Base-by-base conservation (phyloP, 1,140 invertebrate species). In the Trachymyrmex cornetzi region DNA sequence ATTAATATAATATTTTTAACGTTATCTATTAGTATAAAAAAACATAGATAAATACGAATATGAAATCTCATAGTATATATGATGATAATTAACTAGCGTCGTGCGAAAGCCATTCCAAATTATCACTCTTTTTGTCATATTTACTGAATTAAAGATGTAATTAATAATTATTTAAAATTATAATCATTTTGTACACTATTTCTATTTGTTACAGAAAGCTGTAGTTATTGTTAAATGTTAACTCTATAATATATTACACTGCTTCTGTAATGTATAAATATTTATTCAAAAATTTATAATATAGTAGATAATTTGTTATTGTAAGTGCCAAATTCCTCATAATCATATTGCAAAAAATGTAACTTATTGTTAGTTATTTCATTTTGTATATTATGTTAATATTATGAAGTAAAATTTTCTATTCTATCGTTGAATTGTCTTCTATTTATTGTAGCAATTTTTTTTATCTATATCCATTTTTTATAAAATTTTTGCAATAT, bases 331-430 rank as follows among this genome's bases (percentile, higher is more conserved):
- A 88, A 69, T 64, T 27, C 16, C 3, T 53, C 77, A 85, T 64
- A 63, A 66, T 34, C 24, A 48, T 63, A 19, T 64, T 14, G 59
- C 48, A 50, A 66, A 67, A 30, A 66, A 84, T 88, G 77, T 88
- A 87, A 75, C 63, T 80, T 53, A 53, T 53, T 53, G 50, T 53
- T 57, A 57, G 66, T 44, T 64, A 72, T 82, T 90, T 88, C 79
- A 55, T 88, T 91, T 88, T 90, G 89, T 91, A 90, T 79, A 90
- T 90, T 90, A 85, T 85, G 89, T 91, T 91, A 80, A 90, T 81
- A 79, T 77, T 88, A 86, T 19, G 19, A 59, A 82, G 53, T 72
- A 82, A 72, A 72, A 59, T 27, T 44, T 50, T 38, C 34, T n/a
- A 71, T 82, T 44, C 38, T 59, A 59, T 30, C n/a, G 48, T 81